Evolutionary conservation across 1,140 invertebrate genomes (phyloP).

Genomic region (Drosophila grimshawi): DNA sequence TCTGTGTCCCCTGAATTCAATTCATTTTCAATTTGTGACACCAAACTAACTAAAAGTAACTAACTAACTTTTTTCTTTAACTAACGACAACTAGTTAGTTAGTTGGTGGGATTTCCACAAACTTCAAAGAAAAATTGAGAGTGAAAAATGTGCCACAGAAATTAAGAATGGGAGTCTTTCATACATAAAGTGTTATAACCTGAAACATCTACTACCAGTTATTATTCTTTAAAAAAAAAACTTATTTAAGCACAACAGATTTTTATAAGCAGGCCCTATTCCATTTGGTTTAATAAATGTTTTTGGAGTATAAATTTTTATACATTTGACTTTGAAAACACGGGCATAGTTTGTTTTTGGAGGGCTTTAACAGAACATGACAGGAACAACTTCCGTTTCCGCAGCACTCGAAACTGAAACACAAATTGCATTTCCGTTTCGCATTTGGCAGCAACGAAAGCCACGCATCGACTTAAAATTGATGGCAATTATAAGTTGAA

Average conservation of each 20-base stretch:
- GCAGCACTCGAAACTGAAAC: conserved; percentile 46
- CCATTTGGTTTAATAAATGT: no score
- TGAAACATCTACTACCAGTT: no score
- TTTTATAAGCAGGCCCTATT: no score
- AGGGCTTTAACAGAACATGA: neutral
- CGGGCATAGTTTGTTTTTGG: no score
- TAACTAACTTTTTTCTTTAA: neutral
- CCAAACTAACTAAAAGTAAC: neutral
- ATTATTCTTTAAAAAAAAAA: no score
- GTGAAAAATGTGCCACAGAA: no score
- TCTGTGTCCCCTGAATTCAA: neutral
- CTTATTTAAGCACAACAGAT: no score
- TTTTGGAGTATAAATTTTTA: no score
- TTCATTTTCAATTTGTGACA: conserved; percentile 17
- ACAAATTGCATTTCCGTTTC: conserved; percentile 70
- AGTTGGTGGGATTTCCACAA: neutral
- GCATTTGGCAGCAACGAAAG: conserved; percentile 43
- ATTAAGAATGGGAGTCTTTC: no score
- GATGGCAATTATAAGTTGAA: conserved; percentile 32
- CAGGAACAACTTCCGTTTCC: conserved; percentile 68
- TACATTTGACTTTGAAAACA: no score
- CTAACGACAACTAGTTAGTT: neutral
- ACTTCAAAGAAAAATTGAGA: no score
- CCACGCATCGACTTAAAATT: conserved; percentile 50
- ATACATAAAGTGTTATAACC: no score